Conservation (phyloP, 1,140 invertebrate species). For the Capitella teleta region DNA sequence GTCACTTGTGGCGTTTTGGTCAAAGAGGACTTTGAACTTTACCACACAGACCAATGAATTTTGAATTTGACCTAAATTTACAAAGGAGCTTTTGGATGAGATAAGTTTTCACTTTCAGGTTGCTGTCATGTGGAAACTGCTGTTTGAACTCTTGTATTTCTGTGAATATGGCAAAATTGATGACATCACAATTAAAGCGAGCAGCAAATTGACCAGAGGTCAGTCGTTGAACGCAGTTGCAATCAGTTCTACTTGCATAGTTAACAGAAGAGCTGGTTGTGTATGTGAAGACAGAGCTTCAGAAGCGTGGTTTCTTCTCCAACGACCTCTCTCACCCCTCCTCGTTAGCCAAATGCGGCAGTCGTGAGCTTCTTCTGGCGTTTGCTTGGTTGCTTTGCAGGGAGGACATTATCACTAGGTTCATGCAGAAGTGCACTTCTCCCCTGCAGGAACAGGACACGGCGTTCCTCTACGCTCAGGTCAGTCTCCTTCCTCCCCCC, state of each 20-base stretch:
- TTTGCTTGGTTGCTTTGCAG: slow-evolving; percentile 27
- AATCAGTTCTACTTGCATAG: neutral
- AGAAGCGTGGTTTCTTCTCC: slow-evolving; percentile 20
- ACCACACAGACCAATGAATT: too few species aligned
- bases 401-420: slow-evolving; percentile 20
- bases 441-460: slow-evolving; percentile 19
- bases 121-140: slow-evolving; percentile 22
- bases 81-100: too few species aligned
- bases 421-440: slow-evolving; percentile 20
- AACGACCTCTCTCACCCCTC: slow-evolving; percentile 18
- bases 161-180: slow-evolving; percentile 21
- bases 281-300: slow-evolving; percentile 25
- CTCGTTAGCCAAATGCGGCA: slow-evolving; percentile 21
- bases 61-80: too few species aligned
- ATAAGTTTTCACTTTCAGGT: too few species aligned
- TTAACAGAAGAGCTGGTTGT: slow-evolving; percentile 17
- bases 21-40: too few species aligned
- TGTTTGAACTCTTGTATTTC: slow-evolving; percentile 28
- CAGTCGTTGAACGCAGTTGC: neutral
- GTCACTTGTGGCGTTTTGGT: too few species aligned
- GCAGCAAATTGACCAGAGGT: neutral
- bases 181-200: slow-evolving; percentile 19
- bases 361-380: slow-evolving; percentile 25
- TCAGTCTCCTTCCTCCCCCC: too few species aligned
- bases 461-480: neutral